Percentiles rank a stretch among this genome's conserved stretches.
phyloP scores from a whole-genome alignment of 2,797 vertebrate genomes.

The Peromyscus melanophrys region DNA sequence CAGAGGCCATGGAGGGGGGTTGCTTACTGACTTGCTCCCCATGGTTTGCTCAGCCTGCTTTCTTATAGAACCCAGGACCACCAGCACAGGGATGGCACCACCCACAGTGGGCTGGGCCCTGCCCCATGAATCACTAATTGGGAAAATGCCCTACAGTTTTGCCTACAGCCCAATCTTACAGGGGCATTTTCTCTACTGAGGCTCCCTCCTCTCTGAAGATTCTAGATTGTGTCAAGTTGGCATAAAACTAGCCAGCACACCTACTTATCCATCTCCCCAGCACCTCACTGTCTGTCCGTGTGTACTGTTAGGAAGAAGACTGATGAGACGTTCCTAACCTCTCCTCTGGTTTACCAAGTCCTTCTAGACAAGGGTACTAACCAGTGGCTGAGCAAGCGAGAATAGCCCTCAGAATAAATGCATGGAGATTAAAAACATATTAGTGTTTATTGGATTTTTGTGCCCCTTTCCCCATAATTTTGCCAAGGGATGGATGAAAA shows the following conservation, averaged over 20 bases:
- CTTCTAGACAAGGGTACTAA: background rate
- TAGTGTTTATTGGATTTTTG: background rate
- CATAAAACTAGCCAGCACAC: background rate
- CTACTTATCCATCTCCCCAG: too few species aligned
- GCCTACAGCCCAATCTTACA: background rate
- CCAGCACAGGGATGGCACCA: background rate
- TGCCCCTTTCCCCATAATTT: conserved; percentile 10
- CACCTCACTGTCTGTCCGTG: background rate
- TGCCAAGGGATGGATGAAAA: background rate
- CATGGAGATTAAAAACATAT: background rate
- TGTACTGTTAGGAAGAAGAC: rapidly evolving
- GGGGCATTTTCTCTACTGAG: background rate
- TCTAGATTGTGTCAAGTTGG: background rate
- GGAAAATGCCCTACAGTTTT: background rate
- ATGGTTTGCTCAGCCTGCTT: background rate
- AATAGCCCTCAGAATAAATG: background rate
- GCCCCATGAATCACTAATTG: background rate
- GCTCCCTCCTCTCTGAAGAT: background rate
- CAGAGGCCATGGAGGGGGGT: background rate
- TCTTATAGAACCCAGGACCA: background rate
- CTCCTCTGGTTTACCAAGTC: background rate
- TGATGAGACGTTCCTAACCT: background rate
- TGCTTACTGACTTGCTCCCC: background rate
- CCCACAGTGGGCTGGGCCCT: background rate
- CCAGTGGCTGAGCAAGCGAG: background rate